Evolutionary conservation across 2,888 invertebrate species (phyloP).

Genomic region (Metellina segmentata): DNA sequence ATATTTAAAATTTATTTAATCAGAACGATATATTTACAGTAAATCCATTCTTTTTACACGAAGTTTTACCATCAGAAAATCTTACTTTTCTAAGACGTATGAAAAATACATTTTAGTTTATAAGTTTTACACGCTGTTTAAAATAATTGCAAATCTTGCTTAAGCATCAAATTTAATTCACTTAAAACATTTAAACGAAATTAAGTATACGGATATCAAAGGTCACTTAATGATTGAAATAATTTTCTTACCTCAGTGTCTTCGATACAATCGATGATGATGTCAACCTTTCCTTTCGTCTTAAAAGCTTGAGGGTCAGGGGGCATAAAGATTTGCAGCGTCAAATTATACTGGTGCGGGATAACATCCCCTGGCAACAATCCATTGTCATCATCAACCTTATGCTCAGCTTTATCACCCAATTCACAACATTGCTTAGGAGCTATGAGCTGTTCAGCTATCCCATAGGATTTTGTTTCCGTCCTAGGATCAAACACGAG

Average conservation of each 20-base stretch:
- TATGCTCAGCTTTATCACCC: slow-evolving; percentile 38
- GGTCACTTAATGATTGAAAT: background rate
- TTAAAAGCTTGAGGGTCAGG: slow-evolving; percentile 53
- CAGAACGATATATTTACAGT: too few relatives aligned
- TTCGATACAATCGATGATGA: slow-evolving; percentile 56
- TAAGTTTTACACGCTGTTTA: too few relatives aligned
- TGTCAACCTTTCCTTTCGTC: slow-evolving; percentile 59
- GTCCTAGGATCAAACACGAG: slow-evolving; percentile 17
- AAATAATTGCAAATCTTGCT: too few relatives aligned
- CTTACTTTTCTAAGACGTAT: too few relatives aligned
- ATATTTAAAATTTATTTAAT: too few relatives aligned
- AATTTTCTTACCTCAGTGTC: slow-evolving; percentile 57
- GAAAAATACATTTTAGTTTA: too few relatives aligned
- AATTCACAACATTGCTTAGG: background rate
- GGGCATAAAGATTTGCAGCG: slow-evolving; percentile 60
- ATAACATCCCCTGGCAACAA: slow-evolving; percentile 35
- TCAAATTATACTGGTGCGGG: slow-evolving; percentile 62
- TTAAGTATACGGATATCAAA: background rate
- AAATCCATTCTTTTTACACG: too few relatives aligned
- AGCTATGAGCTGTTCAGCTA: slow-evolving; percentile 11
- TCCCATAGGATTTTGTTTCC: slow-evolving; percentile 3
- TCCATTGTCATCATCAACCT: slow-evolving; percentile 10
- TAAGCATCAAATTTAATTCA: too few relatives aligned
- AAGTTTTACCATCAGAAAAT: too few relatives aligned
- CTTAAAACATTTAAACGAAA: too few relatives aligned